These are phyloP conservation scores for Pseudocheirus occidentalis DNA, from an alignment of 2,797 vertebrate species.

Conservation along the genomic window DNA sequence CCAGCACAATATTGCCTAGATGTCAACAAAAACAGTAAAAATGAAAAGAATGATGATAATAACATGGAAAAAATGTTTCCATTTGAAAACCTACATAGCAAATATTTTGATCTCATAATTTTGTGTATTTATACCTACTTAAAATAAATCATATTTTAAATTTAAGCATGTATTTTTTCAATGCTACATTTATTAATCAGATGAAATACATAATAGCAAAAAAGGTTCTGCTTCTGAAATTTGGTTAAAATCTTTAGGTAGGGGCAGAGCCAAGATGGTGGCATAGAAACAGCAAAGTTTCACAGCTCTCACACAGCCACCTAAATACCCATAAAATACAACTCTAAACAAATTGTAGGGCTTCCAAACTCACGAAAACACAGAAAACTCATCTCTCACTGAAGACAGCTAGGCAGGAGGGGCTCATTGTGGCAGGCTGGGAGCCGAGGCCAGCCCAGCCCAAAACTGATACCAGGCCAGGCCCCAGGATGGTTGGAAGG, in stretches of 20 bases:
- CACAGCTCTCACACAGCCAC: too few species aligned
- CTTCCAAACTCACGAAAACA: too few species aligned
- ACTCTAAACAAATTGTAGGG: too few species aligned
- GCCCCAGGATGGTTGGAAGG: too few species aligned
- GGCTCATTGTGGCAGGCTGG: too few species aligned
- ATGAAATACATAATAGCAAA: neutral
- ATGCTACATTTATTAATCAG: neutral
- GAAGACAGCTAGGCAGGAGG: too few species aligned
- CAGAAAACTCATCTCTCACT: too few species aligned
- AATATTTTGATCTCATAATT: neutral
- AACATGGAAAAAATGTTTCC: neutral
- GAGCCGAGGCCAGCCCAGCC: too few species aligned
- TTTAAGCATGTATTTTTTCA: neutral
- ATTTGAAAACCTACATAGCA: neutral
- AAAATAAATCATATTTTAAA: neutral
- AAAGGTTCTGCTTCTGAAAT: neutral
- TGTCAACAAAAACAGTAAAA: neutral
- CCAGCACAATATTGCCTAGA: neutral
- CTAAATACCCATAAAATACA: too few species aligned
- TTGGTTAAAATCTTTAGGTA: neutral
- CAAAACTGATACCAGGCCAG: too few species aligned
- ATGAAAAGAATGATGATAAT: neutral
- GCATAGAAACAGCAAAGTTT: too few species aligned
- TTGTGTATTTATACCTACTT: neutral
- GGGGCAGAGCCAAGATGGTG: too few species aligned